A percentile compares a stretch with the other conserved stretches of the same genome.
phyloP scores from a whole-genome alignment of 2,888 invertebrate species.

The Abrostola tripartita region DNA sequence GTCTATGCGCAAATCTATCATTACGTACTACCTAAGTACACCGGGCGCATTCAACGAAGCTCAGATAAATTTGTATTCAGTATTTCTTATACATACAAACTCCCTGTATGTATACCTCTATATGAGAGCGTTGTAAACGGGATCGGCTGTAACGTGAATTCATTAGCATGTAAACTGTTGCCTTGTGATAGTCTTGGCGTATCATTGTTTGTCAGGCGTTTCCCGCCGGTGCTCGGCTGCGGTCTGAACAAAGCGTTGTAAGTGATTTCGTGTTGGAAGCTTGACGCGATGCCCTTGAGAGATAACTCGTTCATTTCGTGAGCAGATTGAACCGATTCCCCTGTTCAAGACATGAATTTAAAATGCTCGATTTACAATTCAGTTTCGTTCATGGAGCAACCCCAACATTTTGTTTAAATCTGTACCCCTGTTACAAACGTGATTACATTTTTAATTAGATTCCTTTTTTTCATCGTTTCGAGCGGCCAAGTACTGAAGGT shows the following conservation, averaged over 20 bases:
- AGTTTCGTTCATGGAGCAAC: conserved; percentile 57
- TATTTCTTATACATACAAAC: not conserved
- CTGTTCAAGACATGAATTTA: conserved; percentile 72
- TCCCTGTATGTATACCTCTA: conserved; percentile 2
- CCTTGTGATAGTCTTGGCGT: conserved; percentile 44
- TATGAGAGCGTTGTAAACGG: conserved; percentile 25
- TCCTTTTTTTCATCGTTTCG: conserved; percentile 56
- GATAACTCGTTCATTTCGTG: conserved; percentile 69
- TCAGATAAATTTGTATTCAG: conserved; percentile 4
- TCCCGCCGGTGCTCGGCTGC: conserved; percentile 29
- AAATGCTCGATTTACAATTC: conserved; percentile 68
- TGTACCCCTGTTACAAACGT: conserved; percentile 60
- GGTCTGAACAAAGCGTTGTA: conserved; percentile 60
- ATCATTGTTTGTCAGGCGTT: conserved; percentile 52
- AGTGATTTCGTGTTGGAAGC: conserved; percentile 70
- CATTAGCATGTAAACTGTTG: conserved; percentile 53
- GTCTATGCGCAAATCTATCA: too few relatives aligned
- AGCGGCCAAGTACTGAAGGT: conserved; percentile 51
- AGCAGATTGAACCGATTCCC: conserved; percentile 66
- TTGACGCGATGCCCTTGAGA: conserved; percentile 67
- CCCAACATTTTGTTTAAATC: conserved; percentile 60
- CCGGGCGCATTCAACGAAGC: too few relatives aligned
- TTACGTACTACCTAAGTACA: too few relatives aligned
- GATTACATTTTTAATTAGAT: conserved; percentile 69
- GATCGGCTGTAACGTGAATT: conserved; percentile 38